These are phyloP conservation scores for Chorisops tibialis DNA, from an alignment of 2,888 invertebrate species.

Conservation along the genomic window DNA sequence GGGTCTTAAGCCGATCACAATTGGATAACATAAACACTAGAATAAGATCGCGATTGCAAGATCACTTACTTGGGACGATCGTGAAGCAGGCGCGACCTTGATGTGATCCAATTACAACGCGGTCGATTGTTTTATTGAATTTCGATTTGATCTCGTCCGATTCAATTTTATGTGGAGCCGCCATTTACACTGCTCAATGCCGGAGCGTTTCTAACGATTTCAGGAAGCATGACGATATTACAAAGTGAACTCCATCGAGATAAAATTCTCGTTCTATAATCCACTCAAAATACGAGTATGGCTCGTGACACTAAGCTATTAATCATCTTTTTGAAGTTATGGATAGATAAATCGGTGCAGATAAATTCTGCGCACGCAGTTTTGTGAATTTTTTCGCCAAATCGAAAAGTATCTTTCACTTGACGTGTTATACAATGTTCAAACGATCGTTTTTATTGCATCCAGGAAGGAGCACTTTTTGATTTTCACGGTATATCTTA, in stretches of 20 bases:
- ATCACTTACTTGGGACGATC: conserved; percentile 4
- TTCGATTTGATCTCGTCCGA: conserved; percentile 11
- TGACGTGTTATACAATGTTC: not conserved
- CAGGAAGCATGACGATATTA: too few relatives aligned
- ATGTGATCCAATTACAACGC: conserved; percentile 21
- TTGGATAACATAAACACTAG: not conserved
- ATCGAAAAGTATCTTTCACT: conserved; percentile 4
- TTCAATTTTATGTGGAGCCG: too few relatives aligned
- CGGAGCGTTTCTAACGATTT: too few relatives aligned
- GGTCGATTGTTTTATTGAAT: conserved; percentile 22
- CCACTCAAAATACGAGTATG: too few relatives aligned
- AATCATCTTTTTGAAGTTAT: too few relatives aligned
- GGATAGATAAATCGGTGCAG: too few relatives aligned
- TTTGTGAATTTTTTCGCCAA: too few relatives aligned
- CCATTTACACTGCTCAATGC: too few relatives aligned
- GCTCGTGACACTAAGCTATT: too few relatives aligned
- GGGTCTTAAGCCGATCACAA: conserved; percentile 1
- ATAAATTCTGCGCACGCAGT: too few relatives aligned
- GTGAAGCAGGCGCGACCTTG: conserved; percentile 15
- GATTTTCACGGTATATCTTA: conserved; percentile 21
- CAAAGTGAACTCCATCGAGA: too few relatives aligned
- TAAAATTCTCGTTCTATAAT: too few relatives aligned
- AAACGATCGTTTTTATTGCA: conserved; percentile 4
- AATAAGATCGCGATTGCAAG: not conserved
- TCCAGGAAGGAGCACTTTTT: conserved; percentile 15